Conservation (phyloP, 2,797 vertebrate species). For the Halcyon chelicuti region DNA sequence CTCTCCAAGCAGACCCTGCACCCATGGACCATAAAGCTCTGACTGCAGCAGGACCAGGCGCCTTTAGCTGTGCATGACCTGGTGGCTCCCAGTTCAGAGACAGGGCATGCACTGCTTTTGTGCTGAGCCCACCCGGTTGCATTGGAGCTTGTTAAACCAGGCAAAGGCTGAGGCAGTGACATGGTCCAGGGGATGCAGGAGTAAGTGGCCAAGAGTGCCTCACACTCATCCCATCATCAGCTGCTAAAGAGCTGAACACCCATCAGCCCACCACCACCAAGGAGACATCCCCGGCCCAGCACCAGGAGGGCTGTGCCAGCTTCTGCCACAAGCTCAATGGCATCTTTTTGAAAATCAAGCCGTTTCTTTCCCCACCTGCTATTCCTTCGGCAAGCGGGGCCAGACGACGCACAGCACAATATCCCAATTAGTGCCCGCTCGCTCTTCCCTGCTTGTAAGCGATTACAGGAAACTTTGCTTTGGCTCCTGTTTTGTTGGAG, state of each 20-base stretch:
- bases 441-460: neutral
- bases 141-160: neutral
- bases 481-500: neutral
- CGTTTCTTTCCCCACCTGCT: constrained; percentile 28
- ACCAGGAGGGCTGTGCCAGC: neutral
- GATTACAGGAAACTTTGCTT: neutral
- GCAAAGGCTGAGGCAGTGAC: neutral
- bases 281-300: neutral
- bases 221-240: neutral
- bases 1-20: rapidly evolving
- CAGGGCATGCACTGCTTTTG: neutral
- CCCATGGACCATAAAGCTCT: neutral
- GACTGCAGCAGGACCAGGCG: neutral
- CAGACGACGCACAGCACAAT: neutral
- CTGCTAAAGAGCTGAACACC: neutral
- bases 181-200: neutral
- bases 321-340: neutral
- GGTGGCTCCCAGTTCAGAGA: neutral
- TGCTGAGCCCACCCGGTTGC: neutral
- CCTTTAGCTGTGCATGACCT: neutral
- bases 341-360: constrained; percentile 25
- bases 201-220: neutral
- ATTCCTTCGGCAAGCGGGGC: neutral
- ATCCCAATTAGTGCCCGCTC: neutral
- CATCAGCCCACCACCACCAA: neutral